Evolutionary conservation across 2,113 vertebrate genomes (phyloP), one percentile per base, ranked within the genome.

Genomic region (Bufo bufo): DNA sequence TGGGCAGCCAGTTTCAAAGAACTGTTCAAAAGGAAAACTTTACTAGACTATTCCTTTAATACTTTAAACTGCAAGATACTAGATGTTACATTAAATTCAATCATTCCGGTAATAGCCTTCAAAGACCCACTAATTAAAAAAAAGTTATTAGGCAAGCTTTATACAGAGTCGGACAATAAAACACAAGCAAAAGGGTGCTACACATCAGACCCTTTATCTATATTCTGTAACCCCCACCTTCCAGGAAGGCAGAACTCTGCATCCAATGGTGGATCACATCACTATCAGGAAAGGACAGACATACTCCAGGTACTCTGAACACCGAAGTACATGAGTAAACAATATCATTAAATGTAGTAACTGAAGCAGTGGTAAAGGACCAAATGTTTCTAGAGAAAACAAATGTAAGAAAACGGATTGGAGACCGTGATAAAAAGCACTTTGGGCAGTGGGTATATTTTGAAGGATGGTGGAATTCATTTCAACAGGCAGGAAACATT

Each of bases 201-300:
- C 69, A 83, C 49, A 23, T 23, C 63, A 83, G 12, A 66, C n/a
- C 78, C 54, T 56, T 80, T 43, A 17, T 74, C 71, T 45, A 83
- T 66, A 83, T 52, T 20, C 61, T 83, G 52, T 49, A 66, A 47
- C 47, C 4, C 11, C 63, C 66, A 33, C 33, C 56, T 49, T 47
- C 10, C 7, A 50, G 47, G 33, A 13, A 74, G 6, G 50, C 7
- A 75, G 16, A 75, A 75, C 19, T 75, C 47, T 10, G 72, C 33
- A 75, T 14, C 63, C 33, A 59, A 4, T 23, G 5, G 11, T 20
- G 52, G n/a, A 50, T 65, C 81, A 65, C 45, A 50, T 75, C 72
- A 75, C 45, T 72, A 45, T 72, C 0, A 19, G 16, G 72, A 50
- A 17, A 19, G 17, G 16, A 74, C 71, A 74, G 43, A 19, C 45